phyloP scores from a whole-genome alignment of 2,113 vertebrate genomes.

The Monarcha castaneiventris region DNA sequence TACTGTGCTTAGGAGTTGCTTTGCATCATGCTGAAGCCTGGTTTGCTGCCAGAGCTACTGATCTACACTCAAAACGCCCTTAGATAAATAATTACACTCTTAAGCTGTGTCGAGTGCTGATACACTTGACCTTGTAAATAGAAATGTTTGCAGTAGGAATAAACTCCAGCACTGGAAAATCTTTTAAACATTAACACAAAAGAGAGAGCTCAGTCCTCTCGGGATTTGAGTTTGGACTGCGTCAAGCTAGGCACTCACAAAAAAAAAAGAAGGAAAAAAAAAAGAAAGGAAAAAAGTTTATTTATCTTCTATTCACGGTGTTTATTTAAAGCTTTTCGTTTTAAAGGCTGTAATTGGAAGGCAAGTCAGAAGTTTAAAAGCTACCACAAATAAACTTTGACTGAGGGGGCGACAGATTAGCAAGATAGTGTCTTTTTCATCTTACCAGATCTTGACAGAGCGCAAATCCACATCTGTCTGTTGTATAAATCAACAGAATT shows the following conservation, averaged over 20 bases:
- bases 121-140: conserved; percentile 91
- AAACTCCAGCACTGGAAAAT: conserved; percentile 82
- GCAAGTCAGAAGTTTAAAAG: conserved; percentile 77
- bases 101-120: conserved; percentile 82
- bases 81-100: conserved; percentile 89
- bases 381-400: conserved; percentile 81
- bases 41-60: conserved; percentile 83
- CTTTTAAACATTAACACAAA: conserved; percentile 86
- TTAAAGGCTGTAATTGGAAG: conserved; percentile 75
- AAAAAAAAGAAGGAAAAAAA: not conserved
- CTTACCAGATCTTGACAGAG: conserved; percentile 61
- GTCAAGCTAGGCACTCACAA: conserved; percentile 73
- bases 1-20: conserved; percentile 72
- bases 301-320: conserved; percentile 85
- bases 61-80: conserved; percentile 82
- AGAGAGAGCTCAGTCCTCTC: conserved; percentile 76
- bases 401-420: conserved; percentile 73
- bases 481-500: conserved; percentile 69
- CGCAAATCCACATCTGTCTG: conserved; percentile 61
- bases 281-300: conserved; percentile 61
- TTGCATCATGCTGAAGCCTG: conserved; percentile 73
- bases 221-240: conserved; percentile 78
- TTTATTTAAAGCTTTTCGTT: conserved; percentile 85
- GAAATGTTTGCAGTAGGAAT: conserved; percentile 88
- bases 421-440: conserved; percentile 74